Evolutionary conservation across 2,888 invertebrate genomes (phyloP), one percentile per base, ranked within the genome.

Genomic region (Endomychus coccineus): DNA sequence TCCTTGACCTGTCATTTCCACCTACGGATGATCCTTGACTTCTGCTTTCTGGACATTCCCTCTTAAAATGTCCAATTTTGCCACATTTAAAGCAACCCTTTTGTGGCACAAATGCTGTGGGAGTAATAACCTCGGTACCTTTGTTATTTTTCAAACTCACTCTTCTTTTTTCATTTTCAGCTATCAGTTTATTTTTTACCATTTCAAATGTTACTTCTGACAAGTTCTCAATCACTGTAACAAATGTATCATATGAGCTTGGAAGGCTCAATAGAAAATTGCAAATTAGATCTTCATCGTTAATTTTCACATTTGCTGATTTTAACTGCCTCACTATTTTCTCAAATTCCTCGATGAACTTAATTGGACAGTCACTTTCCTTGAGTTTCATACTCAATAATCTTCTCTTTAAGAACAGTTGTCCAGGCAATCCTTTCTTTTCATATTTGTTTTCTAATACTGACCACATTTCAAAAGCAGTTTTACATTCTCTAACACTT

Each of bases 401-500:
- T 30, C 34, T 36, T 15, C 29, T 36, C 16, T 39, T 35, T 11
- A 32, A 27, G 25, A 16, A 32, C 13, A 34, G 14, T 17, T 39
- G 28, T 11, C 34, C 39, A 10, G 39, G 34, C 2, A 29, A 11
- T 5, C 33, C 39, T 14, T 36, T 39, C 24, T 27, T 35, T 16
- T 39, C 36, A 27, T 35, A 36, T n/a, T 27, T 42, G 9, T 16
- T 16, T 15, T 34, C 11, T n/a, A 36, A 10, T 9, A 16, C 17
- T 15, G 2, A 25, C 36, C 40, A 36, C 40, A 40, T 36, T 12
- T 37, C 12, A 22, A 19, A 34, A n/a, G 31, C 43, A 9, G 36
- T 40, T 6, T 24, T 19, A 14, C 22, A 12, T 10, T 37, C 32
- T 35, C 29, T 27, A 3, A 42, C 10, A 30, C 14, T 13, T 22